phyloP scores from a whole-genome alignment of 92 coral and sea anemone species.

The Nematostella vectensis region DNA sequence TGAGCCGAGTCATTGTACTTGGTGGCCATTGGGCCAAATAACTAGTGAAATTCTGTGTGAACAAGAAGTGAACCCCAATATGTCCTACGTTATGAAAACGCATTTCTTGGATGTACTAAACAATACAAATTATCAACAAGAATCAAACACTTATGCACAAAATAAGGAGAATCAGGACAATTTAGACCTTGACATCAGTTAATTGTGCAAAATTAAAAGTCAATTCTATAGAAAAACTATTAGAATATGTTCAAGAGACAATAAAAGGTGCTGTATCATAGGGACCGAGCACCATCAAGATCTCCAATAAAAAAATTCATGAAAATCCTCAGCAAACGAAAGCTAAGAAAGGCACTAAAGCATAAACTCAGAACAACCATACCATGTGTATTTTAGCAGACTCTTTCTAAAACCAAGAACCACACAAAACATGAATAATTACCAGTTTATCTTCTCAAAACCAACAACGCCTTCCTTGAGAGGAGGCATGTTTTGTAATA shows the following conservation, averaged over 20 bases:
- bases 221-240: background rate
- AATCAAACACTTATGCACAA: background rate
- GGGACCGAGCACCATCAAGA: conserved; percentile 31
- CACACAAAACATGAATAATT: background rate
- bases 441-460: background rate
- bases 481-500: background rate
- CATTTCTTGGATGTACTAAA: too few species aligned
- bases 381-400: background rate
- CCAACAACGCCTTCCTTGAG: background rate
- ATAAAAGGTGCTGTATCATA: background rate
- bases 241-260: background rate
- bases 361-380: conserved; percentile 6
- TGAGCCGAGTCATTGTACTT: conserved; percentile 1
- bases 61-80: too few species aligned
- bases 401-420: background rate
- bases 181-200: background rate
- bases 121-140: too few species aligned
- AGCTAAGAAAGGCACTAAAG: conserved; percentile 24
- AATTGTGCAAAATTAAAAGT: background rate
- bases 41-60: too few species aligned
- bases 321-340: conserved; percentile 16
- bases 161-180: background rate
- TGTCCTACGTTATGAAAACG: too few species aligned
- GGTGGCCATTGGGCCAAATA: background rate
- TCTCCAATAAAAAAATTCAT: conserved; percentile 21